Percentiles rank a stretch among this genome's conserved stretches.
phyloP scores from a whole-genome alignment of 2,113 vertebrate genomes.

The Columba janthina region DNA sequence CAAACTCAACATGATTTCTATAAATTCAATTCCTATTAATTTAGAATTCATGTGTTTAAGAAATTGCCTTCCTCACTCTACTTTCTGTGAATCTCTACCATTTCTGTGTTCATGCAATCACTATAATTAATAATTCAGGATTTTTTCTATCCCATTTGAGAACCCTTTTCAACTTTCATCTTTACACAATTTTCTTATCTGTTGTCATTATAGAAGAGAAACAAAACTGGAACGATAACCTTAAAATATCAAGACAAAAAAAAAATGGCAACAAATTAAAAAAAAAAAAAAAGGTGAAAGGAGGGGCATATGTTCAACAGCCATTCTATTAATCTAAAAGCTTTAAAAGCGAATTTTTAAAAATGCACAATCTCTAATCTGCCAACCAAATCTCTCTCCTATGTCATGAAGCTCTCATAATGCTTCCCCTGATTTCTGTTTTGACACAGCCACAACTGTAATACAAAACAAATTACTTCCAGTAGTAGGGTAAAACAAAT shows the following conservation, averaged over 20 bases:
- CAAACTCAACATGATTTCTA: neutral
- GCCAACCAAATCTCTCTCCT: neutral
- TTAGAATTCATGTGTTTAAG: neutral
- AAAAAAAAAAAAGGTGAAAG: neutral
- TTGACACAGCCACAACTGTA: neutral
- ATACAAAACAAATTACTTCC: constrained; percentile 14
- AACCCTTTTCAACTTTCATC: neutral
- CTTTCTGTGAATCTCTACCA: neutral
- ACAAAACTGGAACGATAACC: neutral
- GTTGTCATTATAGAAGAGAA: neutral
- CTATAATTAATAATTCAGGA: neutral
- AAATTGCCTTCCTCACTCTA: neutral
- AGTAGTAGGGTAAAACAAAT: neutral
- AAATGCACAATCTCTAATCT: neutral
- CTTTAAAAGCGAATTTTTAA: neutral
- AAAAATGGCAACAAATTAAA: neutral
- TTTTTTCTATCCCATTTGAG: neutral
- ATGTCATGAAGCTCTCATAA: neutral
- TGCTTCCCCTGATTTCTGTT: neutral
- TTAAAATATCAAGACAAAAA: neutral
- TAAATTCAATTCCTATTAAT: neutral
- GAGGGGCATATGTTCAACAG: neutral
- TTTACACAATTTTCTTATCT: neutral
- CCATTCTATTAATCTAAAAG: neutral
- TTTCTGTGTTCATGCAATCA: neutral